Evolutionary conservation across 1,140 invertebrate genomes (phyloP).

Genomic region (Saccostrea cuccullata): DNA sequence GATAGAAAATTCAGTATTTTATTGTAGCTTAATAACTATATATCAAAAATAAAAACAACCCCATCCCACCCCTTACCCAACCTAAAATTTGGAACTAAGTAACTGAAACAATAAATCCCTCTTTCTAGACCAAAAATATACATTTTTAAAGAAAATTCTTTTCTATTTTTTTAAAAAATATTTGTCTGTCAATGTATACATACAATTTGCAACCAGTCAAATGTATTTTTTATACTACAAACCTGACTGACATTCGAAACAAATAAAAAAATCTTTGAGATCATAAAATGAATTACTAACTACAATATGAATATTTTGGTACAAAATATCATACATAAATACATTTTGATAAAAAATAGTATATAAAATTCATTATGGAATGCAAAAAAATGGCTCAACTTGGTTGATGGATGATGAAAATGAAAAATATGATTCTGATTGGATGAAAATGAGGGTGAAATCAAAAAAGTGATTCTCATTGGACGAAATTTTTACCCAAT

Average conservation of each 20-base stretch:
- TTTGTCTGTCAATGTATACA: no score
- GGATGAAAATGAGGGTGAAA: background rate
- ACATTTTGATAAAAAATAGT: background rate
- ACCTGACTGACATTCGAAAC: background rate
- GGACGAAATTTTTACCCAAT: constrained; percentile 12
- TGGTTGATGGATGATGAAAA: background rate
- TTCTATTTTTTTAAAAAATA: no score
- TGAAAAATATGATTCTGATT: background rate
- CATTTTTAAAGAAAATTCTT: no score
- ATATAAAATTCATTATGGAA: background rate
- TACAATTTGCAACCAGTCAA: no score
- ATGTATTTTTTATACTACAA: no score
- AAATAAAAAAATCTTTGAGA: background rate
- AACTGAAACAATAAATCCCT: no score
- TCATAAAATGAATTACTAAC: background rate
- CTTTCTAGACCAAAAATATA: no score
- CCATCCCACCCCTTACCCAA: no score
- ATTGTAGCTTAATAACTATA: no score
- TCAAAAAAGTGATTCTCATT: background rate
- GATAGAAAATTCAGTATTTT: no score
- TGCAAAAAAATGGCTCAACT: background rate
- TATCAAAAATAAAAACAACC: no score
- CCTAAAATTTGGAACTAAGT: no score
- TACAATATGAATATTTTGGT: constrained; percentile 32
- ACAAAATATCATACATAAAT: background rate